phyloP scores from a whole-genome alignment of 2,113 vertebrate species.

The Lutjanus erythropterus region DNA sequence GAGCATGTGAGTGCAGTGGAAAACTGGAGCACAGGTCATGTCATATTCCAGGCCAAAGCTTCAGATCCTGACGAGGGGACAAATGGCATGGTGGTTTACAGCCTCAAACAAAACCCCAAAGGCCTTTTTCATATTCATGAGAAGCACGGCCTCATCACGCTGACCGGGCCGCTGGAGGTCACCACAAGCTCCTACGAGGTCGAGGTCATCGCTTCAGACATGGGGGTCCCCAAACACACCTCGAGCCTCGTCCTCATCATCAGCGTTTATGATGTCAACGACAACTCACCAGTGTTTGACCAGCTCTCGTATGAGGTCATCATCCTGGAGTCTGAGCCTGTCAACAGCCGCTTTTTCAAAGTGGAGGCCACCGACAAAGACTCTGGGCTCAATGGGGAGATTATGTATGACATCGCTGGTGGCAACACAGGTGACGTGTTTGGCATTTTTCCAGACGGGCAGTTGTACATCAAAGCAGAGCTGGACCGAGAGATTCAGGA shows the following conservation, averaged over 20 bases:
- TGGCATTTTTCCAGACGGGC: constrained; percentile 97
- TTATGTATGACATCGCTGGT: constrained; percentile 91
- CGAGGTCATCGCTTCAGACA: constrained; percentile 92
- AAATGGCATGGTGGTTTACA: constrained; percentile 92
- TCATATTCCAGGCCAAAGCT: constrained; percentile 94
- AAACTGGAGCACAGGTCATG: constrained; percentile 95
- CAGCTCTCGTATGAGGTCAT: constrained; percentile 96
- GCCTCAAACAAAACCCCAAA: constrained; percentile 93
- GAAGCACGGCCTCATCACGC: constrained; percentile 90
- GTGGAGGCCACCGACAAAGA: constrained; percentile 96
- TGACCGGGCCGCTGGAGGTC: constrained; percentile 90
- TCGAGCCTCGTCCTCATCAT: constrained; percentile 91
- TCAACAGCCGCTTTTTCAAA: constrained; percentile 96
- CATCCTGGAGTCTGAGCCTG: constrained; percentile 93
- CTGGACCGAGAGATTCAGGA: constrained; percentile 96
- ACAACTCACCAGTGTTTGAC: constrained; percentile 95
- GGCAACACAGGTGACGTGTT: constrained; percentile 94
- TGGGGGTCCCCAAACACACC: constrained; percentile 91
- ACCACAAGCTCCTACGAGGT: constrained; percentile 93
- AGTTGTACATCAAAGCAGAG: constrained; percentile 95
- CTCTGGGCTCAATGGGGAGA: constrained; percentile 94
- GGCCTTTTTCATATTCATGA: constrained; percentile 91
- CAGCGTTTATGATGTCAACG: constrained; percentile 96
- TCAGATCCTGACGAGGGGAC: constrained; percentile 93
- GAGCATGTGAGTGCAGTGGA: constrained; percentile 96